phyloP scores from a whole-genome alignment of 2,797 vertebrate species.

The Loris lydekkerianus region DNA sequence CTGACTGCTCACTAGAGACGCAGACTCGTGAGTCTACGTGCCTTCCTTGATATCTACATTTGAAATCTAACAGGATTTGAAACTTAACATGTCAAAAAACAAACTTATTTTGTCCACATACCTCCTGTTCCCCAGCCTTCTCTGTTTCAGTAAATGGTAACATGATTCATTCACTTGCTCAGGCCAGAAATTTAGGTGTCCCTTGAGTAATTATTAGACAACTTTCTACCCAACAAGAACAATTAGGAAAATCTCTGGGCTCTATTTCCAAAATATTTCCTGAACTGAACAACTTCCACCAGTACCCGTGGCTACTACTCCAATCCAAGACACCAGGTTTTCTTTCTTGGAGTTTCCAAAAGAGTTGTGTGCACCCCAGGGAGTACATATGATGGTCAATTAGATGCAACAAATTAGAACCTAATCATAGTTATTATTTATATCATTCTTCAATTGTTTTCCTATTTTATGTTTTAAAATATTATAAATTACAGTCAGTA shows the following conservation, averaged over 20 bases:
- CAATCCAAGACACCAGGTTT: neutral
- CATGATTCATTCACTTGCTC: too few species aligned
- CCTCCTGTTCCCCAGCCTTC: neutral
- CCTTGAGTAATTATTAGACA: neutral
- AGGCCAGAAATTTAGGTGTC: neutral
- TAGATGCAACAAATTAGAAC: neutral
- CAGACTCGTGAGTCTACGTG: neutral
- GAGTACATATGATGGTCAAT: too few species aligned
- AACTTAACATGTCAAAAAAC: neutral
- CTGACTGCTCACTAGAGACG: neutral
- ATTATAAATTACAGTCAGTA: neutral
- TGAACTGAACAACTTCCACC: neutral
- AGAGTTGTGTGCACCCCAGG: too few species aligned
- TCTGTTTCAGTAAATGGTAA: neutral
- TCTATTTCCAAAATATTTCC: neutral
- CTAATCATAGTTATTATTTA: neutral
- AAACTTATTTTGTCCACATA: neutral
- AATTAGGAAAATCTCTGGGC: neutral
- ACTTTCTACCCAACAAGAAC: neutral
- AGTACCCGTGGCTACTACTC: neutral
- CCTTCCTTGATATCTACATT: neutral
- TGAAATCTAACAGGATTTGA: neutral
- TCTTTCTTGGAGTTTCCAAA: neutral
- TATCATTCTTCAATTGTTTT: neutral
- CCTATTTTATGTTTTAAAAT: neutral